These are phyloP conservation scores for Caenorhabditis virilis DNA, from an alignment of 2,888 invertebrate species.

Conservation along the genomic window DNA sequence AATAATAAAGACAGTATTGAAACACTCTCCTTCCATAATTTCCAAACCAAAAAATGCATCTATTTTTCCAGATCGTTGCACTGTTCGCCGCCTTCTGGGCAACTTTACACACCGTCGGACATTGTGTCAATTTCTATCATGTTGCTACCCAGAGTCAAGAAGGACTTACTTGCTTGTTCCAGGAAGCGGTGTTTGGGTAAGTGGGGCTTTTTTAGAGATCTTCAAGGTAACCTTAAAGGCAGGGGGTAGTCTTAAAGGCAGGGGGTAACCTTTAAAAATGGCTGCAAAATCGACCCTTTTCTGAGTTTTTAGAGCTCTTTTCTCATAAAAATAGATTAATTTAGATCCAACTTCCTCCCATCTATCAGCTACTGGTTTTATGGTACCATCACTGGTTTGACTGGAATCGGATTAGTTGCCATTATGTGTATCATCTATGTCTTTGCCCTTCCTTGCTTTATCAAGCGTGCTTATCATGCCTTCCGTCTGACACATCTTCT, in stretches of 20 bases:
- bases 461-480: constrained; percentile 78
- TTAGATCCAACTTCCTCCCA: constrained; percentile 83
- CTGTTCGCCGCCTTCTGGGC: constrained; percentile 92
- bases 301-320: neutral
- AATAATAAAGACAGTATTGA: too few relatives aligned
- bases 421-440: constrained; percentile 93
- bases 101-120: constrained; percentile 87
- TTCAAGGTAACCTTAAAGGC: too few relatives aligned
- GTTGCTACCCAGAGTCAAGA: constrained; percentile 92
- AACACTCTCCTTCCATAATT: too few relatives aligned
- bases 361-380: constrained; percentile 94
- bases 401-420: constrained; percentile 72
- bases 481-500: constrained; percentile 87
- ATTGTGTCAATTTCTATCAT: constrained; percentile 95
- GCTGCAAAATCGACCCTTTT: neutral
- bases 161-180: constrained; percentile 87
- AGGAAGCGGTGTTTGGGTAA: constrained; percentile 82
- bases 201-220: constrained; percentile 1
- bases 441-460: constrained; percentile 90
- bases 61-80: constrained; percentile 85
- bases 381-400: constrained; percentile 79
- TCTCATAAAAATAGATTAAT: constrained; percentile 24
- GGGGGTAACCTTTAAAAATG: too few relatives aligned
- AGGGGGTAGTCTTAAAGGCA: too few relatives aligned
- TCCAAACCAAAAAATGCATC: too few relatives aligned